Evolutionary conservation across 2,888 invertebrate species (phyloP).

Genomic region (Matsumyia berberina): DNA sequence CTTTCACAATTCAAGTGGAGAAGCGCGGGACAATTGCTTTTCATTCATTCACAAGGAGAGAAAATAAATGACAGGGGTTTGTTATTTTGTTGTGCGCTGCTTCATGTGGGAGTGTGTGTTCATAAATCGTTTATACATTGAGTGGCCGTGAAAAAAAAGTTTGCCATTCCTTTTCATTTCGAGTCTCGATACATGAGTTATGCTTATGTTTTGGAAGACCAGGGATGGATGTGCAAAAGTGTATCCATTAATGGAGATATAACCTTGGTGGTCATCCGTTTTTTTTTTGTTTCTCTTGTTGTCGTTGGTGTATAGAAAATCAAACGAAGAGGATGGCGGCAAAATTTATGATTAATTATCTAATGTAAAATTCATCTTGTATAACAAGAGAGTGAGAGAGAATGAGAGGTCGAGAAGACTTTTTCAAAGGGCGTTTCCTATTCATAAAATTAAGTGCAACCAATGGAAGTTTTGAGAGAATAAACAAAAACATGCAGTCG

Average conservation of each 20-base stretch:
- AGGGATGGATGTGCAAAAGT: slow-evolving; percentile 3
- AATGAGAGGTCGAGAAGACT: neutral
- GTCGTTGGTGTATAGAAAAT: slow-evolving; percentile 25
- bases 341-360: slow-evolving; percentile 58
- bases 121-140: slow-evolving; percentile 25
- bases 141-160: slow-evolving; percentile 64
- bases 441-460: too few relatives aligned
- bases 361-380: slow-evolving; percentile 42
- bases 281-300: slow-evolving; percentile 19
- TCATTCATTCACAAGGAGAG: slow-evolving; percentile 73
- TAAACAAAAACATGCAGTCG: too few relatives aligned
- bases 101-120: slow-evolving; percentile 40
- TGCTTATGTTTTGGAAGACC: neutral
- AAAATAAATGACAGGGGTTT: slow-evolving; percentile 49
- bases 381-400: too few relatives aligned
- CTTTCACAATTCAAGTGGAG: neutral
- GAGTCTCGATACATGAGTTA: slow-evolving; percentile 45
- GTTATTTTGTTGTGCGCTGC: neutral
- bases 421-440: slow-evolving; percentile 48
- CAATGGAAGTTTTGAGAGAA: neutral
- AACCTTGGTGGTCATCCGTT: slow-evolving; percentile 46
- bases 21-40: slow-evolving; percentile 50
- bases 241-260: slow-evolving; percentile 49
- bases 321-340: slow-evolving; percentile 11
- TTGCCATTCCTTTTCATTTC: slow-evolving; percentile 2